Base-by-base conservation (phyloP, 2,113 vertebrate species). In the Ophiodon elongatus region DNA sequence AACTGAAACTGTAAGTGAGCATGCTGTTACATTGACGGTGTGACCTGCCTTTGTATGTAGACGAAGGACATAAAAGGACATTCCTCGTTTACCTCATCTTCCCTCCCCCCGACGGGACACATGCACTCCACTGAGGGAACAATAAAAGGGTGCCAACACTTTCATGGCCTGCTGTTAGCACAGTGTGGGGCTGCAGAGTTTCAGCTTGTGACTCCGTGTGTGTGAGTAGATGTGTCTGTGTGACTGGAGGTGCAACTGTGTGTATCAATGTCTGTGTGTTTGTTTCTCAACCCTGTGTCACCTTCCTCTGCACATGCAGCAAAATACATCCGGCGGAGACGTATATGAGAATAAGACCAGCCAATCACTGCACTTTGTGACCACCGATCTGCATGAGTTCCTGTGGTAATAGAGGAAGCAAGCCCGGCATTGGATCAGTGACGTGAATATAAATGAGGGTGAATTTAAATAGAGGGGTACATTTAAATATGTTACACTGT, bases 391-490 rank as follows among this genome's bases (percentile, higher is more conserved):
- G 90, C 93, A 91, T 88, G 86, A 83, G 71, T 50, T 86, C 70
- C 86, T 63, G 71, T 66, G 52, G 76, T 80, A 84, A 86, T 80
- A 78, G 80, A 80, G 66, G 63, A 85, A 45, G 80, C 67, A 29
- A 45, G 76, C 82, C 84, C 73, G 59, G 79, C 68, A 66, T 29
- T 56, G 59, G 64, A 86, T 82, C 57, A 52, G 80, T 79, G 79
- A 84, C 85, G 84, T 93, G 85, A 90, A 93, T 92, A 83, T 83
- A 86, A 91, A 94, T 90, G 71, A 88, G 79, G 4, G 23, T 33
- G 66, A 64, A 92, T 93, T 91, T 92, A 60, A 91, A 93, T 92
- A 87, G 77, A 64, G 65, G 76, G 77, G 41, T 43, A 76, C 66
- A 85, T 91, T 83, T 82, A 67, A 92, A 90, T 91, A 79, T 79